These are phyloP conservation scores for Zaprionus tsacasi DNA, from an alignment of 1,140 invertebrate genomes.

Conservation along the genomic window DNA sequence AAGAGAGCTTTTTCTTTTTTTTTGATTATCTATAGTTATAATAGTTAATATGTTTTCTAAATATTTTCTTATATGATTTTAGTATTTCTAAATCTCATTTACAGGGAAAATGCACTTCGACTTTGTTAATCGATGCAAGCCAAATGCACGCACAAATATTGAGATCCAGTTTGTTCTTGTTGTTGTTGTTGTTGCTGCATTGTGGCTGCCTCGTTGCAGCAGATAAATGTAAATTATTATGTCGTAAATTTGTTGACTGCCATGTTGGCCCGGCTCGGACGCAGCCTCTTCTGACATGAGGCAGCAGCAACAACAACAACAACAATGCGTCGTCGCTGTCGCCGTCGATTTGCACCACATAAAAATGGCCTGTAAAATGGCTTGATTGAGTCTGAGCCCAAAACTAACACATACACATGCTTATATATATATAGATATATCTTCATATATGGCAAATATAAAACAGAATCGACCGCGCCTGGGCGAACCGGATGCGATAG, in stretches of 20 bases:
- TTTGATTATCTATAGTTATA: neutral
- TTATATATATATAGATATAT: constrained; percentile 1
- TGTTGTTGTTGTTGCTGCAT: constrained; percentile 43
- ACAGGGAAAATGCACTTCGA: constrained; percentile 44
- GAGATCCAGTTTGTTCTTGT: constrained; percentile 59
- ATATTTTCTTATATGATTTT: no score
- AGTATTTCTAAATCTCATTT: neutral
- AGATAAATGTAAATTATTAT: constrained; percentile 84
- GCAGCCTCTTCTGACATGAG: constrained; percentile 55
- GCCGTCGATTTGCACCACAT: constrained; percentile 45
- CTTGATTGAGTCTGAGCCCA: constrained; percentile 68
- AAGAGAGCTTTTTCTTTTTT: no score
- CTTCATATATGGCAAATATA: constrained; percentile 4
- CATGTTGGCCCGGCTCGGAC: constrained; percentile 62
- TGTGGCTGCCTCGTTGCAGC: constrained; percentile 76
- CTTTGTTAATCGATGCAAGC: constrained; percentile 12
- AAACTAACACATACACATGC: constrained; percentile 11
- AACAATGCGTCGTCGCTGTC: constrained; percentile 44
- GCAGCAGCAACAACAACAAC: constrained; percentile 25
- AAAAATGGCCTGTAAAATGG: constrained; percentile 71
- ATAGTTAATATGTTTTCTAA: no score
- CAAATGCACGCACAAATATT: constrained; percentile 55
- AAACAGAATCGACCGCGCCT: constrained; percentile 43
- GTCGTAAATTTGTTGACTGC: constrained; percentile 84
- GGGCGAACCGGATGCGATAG: constrained; percentile 79